A percentile compares a stretch with the other conserved stretches of the same genome.
phyloP scores from a whole-genome alignment of 2,113 vertebrate species.

The Rhineura floridana region DNA sequence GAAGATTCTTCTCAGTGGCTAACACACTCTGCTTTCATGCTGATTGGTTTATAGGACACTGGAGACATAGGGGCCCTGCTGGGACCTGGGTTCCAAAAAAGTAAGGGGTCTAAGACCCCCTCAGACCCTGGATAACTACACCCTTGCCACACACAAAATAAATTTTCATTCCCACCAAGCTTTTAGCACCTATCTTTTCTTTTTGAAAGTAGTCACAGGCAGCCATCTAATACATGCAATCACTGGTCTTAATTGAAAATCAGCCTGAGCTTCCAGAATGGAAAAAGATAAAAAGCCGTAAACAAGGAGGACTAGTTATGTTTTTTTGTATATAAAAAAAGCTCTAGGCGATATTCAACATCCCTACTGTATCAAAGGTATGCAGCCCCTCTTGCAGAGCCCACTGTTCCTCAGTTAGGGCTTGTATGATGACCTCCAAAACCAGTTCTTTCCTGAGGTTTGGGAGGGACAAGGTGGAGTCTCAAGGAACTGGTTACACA shows the following conservation, averaged over 20 bases:
- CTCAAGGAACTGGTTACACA: neutral
- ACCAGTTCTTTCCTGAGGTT: neutral
- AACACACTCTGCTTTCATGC: too few species aligned
- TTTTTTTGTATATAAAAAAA: neutral
- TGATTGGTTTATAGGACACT: too few species aligned
- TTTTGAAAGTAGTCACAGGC: neutral
- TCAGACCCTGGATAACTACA: too few species aligned
- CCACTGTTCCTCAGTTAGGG: neutral
- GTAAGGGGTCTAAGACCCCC: too few species aligned
- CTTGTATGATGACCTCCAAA: too few species aligned
- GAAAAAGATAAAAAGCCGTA: neutral
- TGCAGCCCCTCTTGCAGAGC: too few species aligned
- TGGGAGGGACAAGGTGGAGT: neutral
- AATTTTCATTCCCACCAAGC: too few species aligned
- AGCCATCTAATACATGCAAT: neutral
- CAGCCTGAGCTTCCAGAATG: neutral
- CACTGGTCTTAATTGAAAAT: neutral
- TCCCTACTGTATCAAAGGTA: neutral
- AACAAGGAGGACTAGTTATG: neutral
- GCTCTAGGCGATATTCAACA: neutral
- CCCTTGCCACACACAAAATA: neutral
- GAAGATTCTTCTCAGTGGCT: too few species aligned
- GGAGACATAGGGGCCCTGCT: too few species aligned
- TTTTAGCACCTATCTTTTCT: too few species aligned
- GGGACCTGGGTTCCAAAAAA: too few species aligned